Evolutionary conservation across 2,888 invertebrate species (phyloP).

Genomic region (Euphydryas editha): DNA sequence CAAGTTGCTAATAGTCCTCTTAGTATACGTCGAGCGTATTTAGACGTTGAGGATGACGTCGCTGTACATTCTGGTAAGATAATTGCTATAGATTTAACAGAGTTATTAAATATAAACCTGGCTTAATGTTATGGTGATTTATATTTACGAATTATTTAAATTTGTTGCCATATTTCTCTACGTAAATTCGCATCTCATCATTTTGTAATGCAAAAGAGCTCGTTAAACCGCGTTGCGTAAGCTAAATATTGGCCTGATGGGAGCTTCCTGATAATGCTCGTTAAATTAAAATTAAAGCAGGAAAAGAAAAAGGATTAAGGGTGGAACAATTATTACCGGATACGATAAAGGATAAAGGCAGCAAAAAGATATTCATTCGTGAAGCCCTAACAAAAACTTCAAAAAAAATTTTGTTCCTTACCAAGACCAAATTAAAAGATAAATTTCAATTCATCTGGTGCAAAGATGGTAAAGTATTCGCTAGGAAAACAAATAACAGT

Average conservation of each 20-base stretch:
- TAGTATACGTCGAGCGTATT: conserved; percentile 76
- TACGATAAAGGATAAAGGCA: too few relatives aligned
- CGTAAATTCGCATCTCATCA: conserved; percentile 25
- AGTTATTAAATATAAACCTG: neutral
- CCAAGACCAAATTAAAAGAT: too few relatives aligned
- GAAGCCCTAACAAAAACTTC: too few relatives aligned
- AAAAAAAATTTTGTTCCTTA: too few relatives aligned
- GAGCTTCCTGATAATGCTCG: conserved; percentile 37
- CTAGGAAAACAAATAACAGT: too few relatives aligned
- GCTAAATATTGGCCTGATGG: conserved; percentile 32
- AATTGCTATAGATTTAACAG: neutral
- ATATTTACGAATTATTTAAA: conserved; percentile 14
- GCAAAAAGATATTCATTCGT: too few relatives aligned
- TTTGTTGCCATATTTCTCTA: conserved; percentile 12
- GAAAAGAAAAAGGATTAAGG: too few relatives aligned
- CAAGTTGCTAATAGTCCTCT: conserved; percentile 71
- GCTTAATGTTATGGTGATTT: neutral
- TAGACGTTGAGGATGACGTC: conserved; percentile 87
- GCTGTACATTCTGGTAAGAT: conserved; percentile 89
- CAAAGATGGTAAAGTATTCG: too few relatives aligned
- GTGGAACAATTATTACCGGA: too few relatives aligned
- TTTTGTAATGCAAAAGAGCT: conserved; percentile 36
- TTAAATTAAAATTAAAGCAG: too few relatives aligned
- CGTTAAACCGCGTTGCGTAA: conserved; percentile 40
- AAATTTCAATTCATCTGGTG: too few relatives aligned